Evolutionary conservation across 2,888 invertebrate species (phyloP), one percentile per base, ranked within the genome.

Genomic region (Adelphocoris suturalis): DNA sequence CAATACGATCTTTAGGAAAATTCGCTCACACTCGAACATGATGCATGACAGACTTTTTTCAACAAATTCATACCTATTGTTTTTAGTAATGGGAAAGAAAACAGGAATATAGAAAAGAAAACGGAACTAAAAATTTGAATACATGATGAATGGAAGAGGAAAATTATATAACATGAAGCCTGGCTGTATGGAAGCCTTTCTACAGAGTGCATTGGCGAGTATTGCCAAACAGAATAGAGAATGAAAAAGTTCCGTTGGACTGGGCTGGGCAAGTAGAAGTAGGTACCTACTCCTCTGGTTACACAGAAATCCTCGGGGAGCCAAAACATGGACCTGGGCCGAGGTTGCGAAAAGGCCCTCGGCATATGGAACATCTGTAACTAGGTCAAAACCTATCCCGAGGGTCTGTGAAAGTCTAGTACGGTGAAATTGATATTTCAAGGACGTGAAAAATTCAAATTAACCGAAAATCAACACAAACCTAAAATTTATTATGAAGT

Each of bases 361-460:
- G 75, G 75, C 86, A 86, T 86, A 86, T 86, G 86, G 86, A 86
- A 86, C 61, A n/a, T 3, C 37, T 75, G 75, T 55, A 86, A 86
- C 75, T 86, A 13, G 86, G 86, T 86, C 86, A 86, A 7, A 46
- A 37, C 19, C 47, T 46, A 47, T 9, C 11, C 27, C 1, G 27
- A 16, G 68, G 0, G 11, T 13, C 68, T 12, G 23, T 4, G 4
- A 23, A 68, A 68, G 23, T 68, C 23, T 19, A 23, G 2, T 23
- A 23, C 0, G 0, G 11, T 0, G 23, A 68, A 68, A 23, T n/a
- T 11, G 12, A 68, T 23, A n/a, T 68, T 68, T 68, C n/a, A 23
- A 68, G 23, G 68, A 68, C 23, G 27, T 68, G 12, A 13, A 68
- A 68, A 68, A 19, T 0, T 23, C 23, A 23, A 68, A 19, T 23